phyloP scores from a whole-genome alignment of 2,113 vertebrate genomes.

The Crotophaga sulcirostris region DNA sequence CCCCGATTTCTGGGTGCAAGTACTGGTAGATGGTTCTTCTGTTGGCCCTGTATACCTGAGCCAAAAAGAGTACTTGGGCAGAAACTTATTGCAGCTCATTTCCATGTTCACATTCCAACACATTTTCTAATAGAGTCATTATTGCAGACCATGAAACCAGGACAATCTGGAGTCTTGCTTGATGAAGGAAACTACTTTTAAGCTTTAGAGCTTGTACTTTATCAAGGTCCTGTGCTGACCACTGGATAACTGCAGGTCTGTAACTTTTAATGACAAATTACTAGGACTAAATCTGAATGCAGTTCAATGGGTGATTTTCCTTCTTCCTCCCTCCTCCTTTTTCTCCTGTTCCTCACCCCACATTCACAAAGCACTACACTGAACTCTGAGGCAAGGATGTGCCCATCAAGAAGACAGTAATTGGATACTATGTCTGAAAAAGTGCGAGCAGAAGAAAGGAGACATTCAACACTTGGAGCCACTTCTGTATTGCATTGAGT shows the following conservation, averaged over 20 bases:
- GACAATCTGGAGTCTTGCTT: not conserved
- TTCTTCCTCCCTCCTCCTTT: not conserved
- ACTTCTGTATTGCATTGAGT: not conserved
- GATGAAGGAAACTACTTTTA: not conserved
- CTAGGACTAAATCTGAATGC: not conserved
- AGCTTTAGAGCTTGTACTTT: not conserved
- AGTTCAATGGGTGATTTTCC: not conserved
- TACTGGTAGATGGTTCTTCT: not conserved
- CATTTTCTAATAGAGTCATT: not conserved
- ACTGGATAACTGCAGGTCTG: not conserved
- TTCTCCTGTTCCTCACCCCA: fast-evolving
- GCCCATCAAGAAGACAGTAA: not conserved
- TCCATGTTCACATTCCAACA: not conserved
- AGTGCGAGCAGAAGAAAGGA: not conserved
- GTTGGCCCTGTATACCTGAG: not conserved
- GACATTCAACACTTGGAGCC: not conserved
- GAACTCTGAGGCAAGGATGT: not conserved
- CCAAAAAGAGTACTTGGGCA: not conserved
- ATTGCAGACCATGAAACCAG: not conserved
- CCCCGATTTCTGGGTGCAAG: fast-evolving
- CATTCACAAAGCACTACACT: not conserved
- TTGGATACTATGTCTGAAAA: not conserved
- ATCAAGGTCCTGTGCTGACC: not conserved
- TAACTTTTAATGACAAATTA: not conserved
- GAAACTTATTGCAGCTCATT: not conserved